Evolutionary conservation across 2,113 vertebrate genomes (phyloP).

Genomic region (Cheirogaleus medius): DNA sequence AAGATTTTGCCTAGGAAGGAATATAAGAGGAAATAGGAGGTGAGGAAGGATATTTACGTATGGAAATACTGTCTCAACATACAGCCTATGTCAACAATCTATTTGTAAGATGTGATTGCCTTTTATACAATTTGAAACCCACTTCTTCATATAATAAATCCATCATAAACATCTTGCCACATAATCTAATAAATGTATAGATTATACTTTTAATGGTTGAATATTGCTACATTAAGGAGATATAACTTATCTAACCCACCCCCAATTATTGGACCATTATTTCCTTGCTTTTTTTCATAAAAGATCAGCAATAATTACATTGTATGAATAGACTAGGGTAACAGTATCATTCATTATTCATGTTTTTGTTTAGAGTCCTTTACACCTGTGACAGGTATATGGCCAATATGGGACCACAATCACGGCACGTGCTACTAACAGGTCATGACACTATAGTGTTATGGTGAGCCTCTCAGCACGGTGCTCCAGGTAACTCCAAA

Average conservation of each 20-base stretch:
- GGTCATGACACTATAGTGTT: neutral
- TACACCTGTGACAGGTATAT: neutral
- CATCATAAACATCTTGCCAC: neutral
- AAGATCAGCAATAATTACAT: neutral
- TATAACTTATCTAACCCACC: neutral
- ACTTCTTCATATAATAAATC: neutral
- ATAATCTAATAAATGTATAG: neutral
- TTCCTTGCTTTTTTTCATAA: neutral
- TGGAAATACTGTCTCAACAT: neutral
- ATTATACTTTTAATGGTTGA: neutral
- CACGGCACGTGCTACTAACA: too few species aligned
- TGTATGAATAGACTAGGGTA: neutral
- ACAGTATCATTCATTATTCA: neutral
- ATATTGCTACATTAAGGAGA: neutral
- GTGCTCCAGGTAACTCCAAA: neutral
- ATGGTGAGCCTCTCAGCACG: neutral
- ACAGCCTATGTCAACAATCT: neutral
- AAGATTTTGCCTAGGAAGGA: neutral
- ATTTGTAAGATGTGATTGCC: neutral
- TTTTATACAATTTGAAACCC: neutral
- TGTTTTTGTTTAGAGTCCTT: neutral
- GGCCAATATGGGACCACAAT: neutral
- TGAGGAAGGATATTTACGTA: neutral
- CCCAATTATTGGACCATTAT: neutral
- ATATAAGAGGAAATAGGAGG: neutral